A percentile compares a stretch with the other conserved stretches of the same genome.
These are phyloP conservation scores for Pardosa pseudoannulata DNA, from an alignment of 2,888 invertebrate species.

Conservation along the genomic window DNA sequence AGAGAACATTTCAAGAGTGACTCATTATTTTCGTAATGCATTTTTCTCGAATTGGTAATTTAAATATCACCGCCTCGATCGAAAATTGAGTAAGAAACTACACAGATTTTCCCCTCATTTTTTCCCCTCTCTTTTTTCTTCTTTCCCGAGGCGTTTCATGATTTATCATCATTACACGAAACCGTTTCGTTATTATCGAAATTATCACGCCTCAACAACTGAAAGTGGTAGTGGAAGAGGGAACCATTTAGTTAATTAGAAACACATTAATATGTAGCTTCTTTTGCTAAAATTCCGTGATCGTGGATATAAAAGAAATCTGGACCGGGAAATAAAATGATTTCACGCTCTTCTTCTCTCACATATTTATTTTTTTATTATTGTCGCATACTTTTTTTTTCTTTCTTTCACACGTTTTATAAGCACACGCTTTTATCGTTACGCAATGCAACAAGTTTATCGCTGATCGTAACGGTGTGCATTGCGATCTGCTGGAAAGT, in stretches of 20 bases:
- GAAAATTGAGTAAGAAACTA: background rate
- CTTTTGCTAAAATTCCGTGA: slow-evolving; percentile 12
- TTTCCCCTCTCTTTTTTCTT: background rate
- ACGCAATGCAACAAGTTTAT: slow-evolving; percentile 19
- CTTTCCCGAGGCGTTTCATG: slow-evolving; percentile 1
- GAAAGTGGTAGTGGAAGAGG: background rate
- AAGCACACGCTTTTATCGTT: background rate
- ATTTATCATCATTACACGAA: slow-evolving; percentile 25
- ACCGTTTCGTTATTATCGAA: slow-evolving; percentile 24
- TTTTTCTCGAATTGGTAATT: slow-evolving; percentile 7
- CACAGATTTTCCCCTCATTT: background rate
- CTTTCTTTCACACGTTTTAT: background rate
- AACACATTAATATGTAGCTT: slow-evolving; percentile 23
- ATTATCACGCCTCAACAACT: slow-evolving; percentile 32
- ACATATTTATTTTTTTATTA: too few species aligned
- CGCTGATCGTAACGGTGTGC: background rate
- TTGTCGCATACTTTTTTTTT: too few species aligned
- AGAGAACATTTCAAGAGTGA: background rate
- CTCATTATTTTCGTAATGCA: slow-evolving; percentile 6
- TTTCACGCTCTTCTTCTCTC: background rate
- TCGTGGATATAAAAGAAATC: slow-evolving; percentile 14
- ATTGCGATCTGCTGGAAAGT: background rate
- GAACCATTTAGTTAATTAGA: slow-evolving; percentile 29
- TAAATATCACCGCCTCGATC: slow-evolving; percentile 13
- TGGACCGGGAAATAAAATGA: slow-evolving; percentile 2